These are phyloP conservation scores for Acrossocheilus wenchowensis DNA, from an alignment of 2,797 vertebrate genomes.

Conservation along the genomic window DNA sequence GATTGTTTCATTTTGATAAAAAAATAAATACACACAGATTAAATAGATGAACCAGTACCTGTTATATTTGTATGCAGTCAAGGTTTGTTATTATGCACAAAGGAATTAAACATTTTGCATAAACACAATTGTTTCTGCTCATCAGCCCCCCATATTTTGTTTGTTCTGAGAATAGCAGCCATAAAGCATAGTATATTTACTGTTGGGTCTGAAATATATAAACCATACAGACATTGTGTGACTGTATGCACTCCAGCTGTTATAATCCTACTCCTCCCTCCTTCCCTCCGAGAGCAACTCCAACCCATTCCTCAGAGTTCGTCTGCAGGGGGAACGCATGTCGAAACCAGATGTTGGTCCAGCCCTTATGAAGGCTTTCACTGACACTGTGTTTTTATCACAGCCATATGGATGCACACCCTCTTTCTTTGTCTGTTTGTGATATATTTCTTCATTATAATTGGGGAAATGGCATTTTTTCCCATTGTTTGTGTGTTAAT, in stretches of 20 bases:
- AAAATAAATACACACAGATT: background rate
- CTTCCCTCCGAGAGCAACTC: constrained; percentile 43
- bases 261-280: constrained; percentile 47
- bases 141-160: background rate
- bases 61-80: background rate
- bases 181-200: constrained; percentile 17
- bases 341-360: constrained; percentile 62
- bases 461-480: background rate
- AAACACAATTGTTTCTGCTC: background rate
- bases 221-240: constrained; percentile 37
- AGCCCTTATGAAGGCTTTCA: constrained; percentile 53
- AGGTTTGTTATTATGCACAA: background rate
- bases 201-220: constrained; percentile 31
- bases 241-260: constrained; percentile 49
- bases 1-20: background rate
- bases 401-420: constrained; percentile 43
- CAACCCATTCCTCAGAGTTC: constrained; percentile 49
- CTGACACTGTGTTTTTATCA: constrained; percentile 57
- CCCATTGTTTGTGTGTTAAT: background rate
- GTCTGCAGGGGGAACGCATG: constrained; percentile 51
- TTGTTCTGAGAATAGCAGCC: background rate
- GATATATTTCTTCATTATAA: background rate
- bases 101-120: no score
- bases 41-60: background rate
- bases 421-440: constrained; percentile 28